Conservation (phyloP, 2,888 invertebrate genomes). For the Autographa pulchrina region DNA sequence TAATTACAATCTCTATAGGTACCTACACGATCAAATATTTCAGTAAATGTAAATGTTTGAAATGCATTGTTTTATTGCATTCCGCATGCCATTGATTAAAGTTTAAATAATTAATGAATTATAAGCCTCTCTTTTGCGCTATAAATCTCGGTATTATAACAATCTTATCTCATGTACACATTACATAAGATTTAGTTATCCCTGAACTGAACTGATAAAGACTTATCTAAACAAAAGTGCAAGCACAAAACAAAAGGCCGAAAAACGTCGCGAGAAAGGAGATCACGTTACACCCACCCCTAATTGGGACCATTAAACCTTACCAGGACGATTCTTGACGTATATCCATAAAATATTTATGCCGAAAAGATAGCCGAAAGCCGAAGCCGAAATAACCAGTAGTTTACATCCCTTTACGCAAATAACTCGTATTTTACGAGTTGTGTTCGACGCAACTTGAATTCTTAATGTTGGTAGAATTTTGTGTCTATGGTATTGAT, state of each 20-base stretch:
- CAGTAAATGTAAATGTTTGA: no score
- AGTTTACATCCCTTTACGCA: conserved; percentile 56
- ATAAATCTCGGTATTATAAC: no score
- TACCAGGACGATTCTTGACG: conserved; percentile 31
- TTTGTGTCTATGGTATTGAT: conserved; percentile 39
- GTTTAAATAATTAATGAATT: no score
- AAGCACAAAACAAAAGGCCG: background rate
- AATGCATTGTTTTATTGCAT: no score
- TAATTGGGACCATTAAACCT: conserved; percentile 46
- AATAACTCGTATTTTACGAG: conserved; percentile 63
- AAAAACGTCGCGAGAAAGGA: background rate
- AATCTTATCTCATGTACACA: no score
- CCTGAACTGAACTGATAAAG: no score
- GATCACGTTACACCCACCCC: background rate
- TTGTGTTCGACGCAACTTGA: conserved; percentile 48
- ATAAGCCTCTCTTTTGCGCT: no score
- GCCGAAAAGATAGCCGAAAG: conserved; percentile 49
- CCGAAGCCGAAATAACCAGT: conserved; percentile 52
- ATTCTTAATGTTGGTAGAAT: conserved; percentile 43
- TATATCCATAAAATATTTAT: conserved; percentile 61
- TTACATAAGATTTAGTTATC: no score
- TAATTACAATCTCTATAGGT: background rate
- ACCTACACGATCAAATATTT: background rate
- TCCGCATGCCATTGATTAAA: no score
- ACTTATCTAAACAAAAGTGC: background rate